Evolutionary conservation across 2,888 invertebrate genomes (phyloP).

Genomic region (Patella caerulea): DNA sequence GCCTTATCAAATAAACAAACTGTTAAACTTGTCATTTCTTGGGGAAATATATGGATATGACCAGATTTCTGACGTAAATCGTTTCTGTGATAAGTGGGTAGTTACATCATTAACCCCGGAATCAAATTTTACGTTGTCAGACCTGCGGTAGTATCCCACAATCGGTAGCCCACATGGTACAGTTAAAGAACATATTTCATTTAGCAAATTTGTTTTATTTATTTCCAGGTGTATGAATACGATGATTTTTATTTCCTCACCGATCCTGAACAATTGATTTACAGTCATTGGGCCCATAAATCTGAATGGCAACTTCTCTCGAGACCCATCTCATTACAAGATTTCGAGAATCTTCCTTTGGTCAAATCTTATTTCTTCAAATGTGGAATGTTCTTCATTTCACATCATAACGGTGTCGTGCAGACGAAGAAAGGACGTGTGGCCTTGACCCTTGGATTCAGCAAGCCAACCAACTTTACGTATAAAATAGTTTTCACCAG

Average conservation of each 20-base stretch:
- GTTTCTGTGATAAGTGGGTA: no score
- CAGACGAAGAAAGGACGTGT: constrained; percentile 67
- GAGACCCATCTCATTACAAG: constrained; percentile 58
- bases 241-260: constrained; percentile 99
- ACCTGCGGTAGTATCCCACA: no score
- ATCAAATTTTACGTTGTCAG: no score
- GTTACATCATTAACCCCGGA: no score
- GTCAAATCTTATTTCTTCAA: constrained; percentile 72
- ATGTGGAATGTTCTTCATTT: constrained; percentile 69
- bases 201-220: neutral
- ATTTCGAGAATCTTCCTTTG: constrained; percentile 71
- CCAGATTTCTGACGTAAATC: no score
- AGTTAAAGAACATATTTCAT: no score
- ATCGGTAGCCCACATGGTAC: no score
- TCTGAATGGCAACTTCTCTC: constrained; percentile 69
- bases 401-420: constrained; percentile 67
- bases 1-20: no score
- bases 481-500: constrained; percentile 69
- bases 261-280: constrained; percentile 82
- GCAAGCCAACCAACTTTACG: constrained; percentile 70
- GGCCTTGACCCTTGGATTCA: constrained; percentile 68
- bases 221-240: constrained; percentile 84
- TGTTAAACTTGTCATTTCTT: no score
- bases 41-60: no score
- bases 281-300: constrained; percentile 71